Conservation (phyloP, 2,113 vertebrate species). For the Nibea coibor region DNA sequence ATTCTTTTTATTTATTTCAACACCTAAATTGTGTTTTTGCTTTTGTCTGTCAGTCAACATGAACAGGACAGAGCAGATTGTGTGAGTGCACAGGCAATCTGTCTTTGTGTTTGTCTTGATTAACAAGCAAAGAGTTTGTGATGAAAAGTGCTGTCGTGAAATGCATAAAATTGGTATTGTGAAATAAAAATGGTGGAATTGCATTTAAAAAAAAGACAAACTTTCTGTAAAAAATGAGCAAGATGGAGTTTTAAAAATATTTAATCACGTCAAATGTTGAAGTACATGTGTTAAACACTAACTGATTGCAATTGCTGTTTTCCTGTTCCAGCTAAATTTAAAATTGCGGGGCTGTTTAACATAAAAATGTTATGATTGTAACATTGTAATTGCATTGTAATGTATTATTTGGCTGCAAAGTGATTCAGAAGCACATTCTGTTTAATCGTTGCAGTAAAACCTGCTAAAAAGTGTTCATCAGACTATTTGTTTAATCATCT, state of each 20-base stretch:
- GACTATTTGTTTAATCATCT: neutral
- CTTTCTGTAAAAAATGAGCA: neutral
- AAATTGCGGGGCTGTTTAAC: neutral
- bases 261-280: neutral
- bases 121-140: neutral
- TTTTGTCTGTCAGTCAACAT: neutral
- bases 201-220: neutral
- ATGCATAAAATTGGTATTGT: neutral
- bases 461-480: neutral
- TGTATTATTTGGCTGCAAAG: neutral
- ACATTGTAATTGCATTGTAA: no score
- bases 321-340: neutral
- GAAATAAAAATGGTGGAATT: neutral
- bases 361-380: neutral
- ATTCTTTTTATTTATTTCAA: neutral
- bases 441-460: constrained; percentile 9
- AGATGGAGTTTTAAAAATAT: neutral
- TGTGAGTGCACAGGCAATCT: neutral
- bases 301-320: neutral
- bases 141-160: neutral
- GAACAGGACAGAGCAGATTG: neutral
- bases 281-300: neutral
- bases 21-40: neutral
- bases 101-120: neutral
- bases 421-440: neutral